Evolutionary conservation across 53 echinoderm and acorn worm species (phyloP).

Genomic region (Luidia sarsii): DNA sequence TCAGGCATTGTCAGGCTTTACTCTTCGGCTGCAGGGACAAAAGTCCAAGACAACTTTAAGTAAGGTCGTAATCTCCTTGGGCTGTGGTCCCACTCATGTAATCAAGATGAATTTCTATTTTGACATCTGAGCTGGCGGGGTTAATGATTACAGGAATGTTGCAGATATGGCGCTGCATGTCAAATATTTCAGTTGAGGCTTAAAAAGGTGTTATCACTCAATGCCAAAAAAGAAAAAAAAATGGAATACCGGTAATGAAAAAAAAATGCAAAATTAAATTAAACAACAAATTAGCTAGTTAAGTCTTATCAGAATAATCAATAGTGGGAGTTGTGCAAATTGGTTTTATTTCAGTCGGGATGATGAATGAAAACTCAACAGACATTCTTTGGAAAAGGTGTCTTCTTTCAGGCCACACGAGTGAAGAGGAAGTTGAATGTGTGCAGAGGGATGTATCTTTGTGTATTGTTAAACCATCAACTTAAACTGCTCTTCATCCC

Average conservation of each 20-base stretch:
- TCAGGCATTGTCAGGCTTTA: not conserved
- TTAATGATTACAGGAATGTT: constrained; percentile 46
- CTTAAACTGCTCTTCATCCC: too few species aligned
- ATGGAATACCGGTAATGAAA: too few species aligned
- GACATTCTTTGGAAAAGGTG: too few species aligned
- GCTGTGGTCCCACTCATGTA: not conserved
- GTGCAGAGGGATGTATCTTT: too few species aligned
- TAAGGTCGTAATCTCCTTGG: constrained; percentile 44
- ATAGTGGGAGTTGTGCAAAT: not conserved
- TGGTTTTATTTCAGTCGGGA: not conserved
- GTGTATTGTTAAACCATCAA: too few species aligned
- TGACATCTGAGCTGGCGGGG: too few species aligned
- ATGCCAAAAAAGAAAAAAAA: too few species aligned
- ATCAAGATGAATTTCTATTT: constrained; percentile 46
- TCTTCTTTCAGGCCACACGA: too few species aligned
- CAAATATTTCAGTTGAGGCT: constrained; percentile 19
- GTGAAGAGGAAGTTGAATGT: too few species aligned
- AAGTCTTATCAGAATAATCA: constrained; percentile 30
- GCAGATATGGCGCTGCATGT: constrained; percentile 10
- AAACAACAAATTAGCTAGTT: constrained; percentile 39
- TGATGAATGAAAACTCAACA: too few species aligned
- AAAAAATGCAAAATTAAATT: not conserved
- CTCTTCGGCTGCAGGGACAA: constrained; percentile 1
- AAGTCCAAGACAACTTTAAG: constrained; percentile 43
- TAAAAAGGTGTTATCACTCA: constrained; percentile 23